Percentiles rank a stretch among this genome's conserved stretches.
Evolutionary conservation across 2,888 invertebrate genomes (phyloP).

Genomic region (Beris chalybata): DNA sequence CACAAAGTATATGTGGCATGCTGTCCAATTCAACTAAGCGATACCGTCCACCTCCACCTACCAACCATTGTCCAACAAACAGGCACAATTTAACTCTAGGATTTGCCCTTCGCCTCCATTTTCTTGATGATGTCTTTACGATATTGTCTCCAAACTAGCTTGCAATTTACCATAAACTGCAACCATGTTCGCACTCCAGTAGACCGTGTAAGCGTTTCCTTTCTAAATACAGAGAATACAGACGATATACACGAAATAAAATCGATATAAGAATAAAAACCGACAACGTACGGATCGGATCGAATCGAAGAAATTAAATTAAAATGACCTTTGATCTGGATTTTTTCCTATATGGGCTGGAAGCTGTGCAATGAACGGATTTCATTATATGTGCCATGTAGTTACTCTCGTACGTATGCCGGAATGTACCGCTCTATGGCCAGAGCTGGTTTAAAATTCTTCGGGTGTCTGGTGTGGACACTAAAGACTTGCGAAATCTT

Average conservation of each 20-base stretch:
- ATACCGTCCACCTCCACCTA: no score
- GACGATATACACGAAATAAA: conserved; percentile 22
- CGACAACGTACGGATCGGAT: conserved; percentile 12
- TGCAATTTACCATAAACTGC: conserved; percentile 27
- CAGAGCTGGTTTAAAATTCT: background rate
- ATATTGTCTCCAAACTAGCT: conserved; percentile 24
- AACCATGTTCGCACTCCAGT: conserved; percentile 21
- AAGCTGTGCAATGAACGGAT: background rate
- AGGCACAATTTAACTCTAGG: no score
- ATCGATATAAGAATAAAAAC: conserved; percentile 9
- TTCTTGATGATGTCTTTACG: no score
- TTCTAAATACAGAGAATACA: conserved; percentile 7
- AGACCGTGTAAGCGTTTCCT: conserved; percentile 27
- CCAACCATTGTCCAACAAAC: no score
- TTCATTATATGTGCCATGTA: background rate
- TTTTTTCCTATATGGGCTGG: conserved; percentile 25
- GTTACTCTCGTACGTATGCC: background rate
- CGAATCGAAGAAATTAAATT: conserved; percentile 33
- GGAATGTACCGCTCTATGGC: background rate
- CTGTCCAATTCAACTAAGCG: no score
- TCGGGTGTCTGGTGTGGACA: no score
- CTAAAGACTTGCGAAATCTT: background rate
- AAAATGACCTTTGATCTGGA: conserved; percentile 35
- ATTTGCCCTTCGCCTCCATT: no score
- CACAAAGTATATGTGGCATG: no score